Percentiles rank a stretch among this genome's conserved stretches.
Conservation (phyloP, 92 coral and sea anemone genomes). For the Porites rus region DNA sequence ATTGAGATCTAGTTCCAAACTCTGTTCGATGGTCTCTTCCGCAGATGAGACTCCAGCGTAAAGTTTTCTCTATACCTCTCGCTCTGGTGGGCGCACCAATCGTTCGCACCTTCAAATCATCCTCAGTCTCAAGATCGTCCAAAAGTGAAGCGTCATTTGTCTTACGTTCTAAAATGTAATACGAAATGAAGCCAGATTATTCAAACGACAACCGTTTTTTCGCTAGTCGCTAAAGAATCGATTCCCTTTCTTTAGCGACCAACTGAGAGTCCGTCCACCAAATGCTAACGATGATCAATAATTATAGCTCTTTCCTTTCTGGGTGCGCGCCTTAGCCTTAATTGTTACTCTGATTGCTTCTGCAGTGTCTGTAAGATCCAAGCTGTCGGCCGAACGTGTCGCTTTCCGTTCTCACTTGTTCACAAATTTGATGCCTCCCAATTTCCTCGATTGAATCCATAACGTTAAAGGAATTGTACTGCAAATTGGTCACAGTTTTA, state of each 20-base stretch:
- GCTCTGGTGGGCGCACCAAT: background rate
- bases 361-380: background rate
- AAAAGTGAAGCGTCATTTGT: background rate
- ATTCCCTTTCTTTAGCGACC: background rate
- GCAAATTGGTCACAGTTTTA: background rate
- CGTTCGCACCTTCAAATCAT: background rate
- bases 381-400: background rate
- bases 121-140: conserved; percentile 2
- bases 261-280: background rate
- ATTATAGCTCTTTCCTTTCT: background rate
- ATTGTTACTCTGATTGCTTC: background rate
- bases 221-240: background rate
- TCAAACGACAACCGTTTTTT: background rate
- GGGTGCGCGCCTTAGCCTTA: background rate
- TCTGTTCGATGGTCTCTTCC: background rate
- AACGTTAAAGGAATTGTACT: background rate
- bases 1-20: conserved; percentile 4
- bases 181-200: conserved; percentile 3
- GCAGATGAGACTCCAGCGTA: background rate
- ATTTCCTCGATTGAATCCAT: background rate
- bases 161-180: background rate
- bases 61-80: background rate
- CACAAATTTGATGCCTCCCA: background rate
- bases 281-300: background rate
- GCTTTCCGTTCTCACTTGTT: background rate